These are phyloP conservation scores for Diloba caeruleocephala DNA, from an alignment of 2,888 invertebrate genomes.

Conservation along the genomic window DNA sequence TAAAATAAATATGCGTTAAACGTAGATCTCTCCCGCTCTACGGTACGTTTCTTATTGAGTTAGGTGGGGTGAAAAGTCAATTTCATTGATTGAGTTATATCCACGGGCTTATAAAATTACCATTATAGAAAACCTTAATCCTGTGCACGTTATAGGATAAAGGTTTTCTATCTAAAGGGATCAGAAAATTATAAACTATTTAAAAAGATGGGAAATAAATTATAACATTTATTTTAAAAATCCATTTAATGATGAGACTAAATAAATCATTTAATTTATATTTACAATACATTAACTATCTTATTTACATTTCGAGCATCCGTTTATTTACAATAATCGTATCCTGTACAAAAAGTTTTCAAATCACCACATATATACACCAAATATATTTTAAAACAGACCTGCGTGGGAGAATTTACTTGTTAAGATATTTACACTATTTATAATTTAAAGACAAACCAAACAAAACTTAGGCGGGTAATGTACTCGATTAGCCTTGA, in stretches of 20 bases:
- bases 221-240: constrained; percentile 32
- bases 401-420: constrained; percentile 1
- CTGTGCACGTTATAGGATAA: too few relatives aligned
- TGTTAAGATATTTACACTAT: constrained; percentile 45
- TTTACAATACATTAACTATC: constrained; percentile 55
- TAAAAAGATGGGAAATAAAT: constrained; percentile 6
- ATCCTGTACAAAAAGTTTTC: constrained; percentile 34
- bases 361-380: constrained; percentile 16
- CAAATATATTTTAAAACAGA: constrained; percentile 12
- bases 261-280: constrained; percentile 59
- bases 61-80: constrained; percentile 51
- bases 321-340: constrained; percentile 57
- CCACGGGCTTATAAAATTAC: constrained; percentile 39
- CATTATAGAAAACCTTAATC: constrained; percentile 13
- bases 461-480: constrained; percentile 42
- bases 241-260: constrained; percentile 54
- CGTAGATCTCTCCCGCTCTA: neutral
- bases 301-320: constrained; percentile 55
- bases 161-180: constrained; percentile 3
- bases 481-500: constrained; percentile 54
- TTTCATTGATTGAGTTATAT: constrained; percentile 55
- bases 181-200: neutral
- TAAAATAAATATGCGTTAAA: constrained; percentile 6
- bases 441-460: constrained; percentile 47
- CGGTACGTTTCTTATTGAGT: constrained; percentile 43